Base-by-base conservation (phyloP, 2,113 vertebrate genomes). In the Cheilinus undulatus region DNA sequence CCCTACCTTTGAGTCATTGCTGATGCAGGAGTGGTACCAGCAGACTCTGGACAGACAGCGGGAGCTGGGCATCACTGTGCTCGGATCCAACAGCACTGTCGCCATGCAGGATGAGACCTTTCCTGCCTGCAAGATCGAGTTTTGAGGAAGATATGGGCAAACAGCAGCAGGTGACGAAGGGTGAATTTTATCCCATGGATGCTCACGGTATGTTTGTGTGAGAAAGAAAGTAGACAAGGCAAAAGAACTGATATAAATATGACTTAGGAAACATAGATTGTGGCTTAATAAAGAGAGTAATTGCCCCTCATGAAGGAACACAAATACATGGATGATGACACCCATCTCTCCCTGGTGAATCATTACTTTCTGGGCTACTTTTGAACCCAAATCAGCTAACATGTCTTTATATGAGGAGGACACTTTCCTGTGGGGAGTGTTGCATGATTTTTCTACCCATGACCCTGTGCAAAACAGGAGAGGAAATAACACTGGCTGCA, bases 51-150 rank as follows among this genome's bases (percentile, higher is more conserved):
- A 93, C 5, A 88, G 74, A 59, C 97, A 97, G 87, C 93, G 86
- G 82, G 94, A 94, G 15, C 83, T 97, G 73, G 94, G 93, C 45
- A 91, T 98, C 88, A 96, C 94, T 0, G 96, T 98, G 40, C 91
- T 98, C 82, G 97, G 96, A 62, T 97, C 95, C 69, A 96, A 95
- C 94, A 98, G 96, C 92, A 97, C 96, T 0, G 97, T 98, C 36
- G 96, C 96, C 69, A 98, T 97, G 96, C 96, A 98, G 89, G 97
- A 96, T 0, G 97, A 98, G 78, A 96, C 96, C 45, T 98, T 98
- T 85, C 97, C 96, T 0, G 97, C 97, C 58, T 98, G 97, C 93
- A 98, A 98, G 92, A 95, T 98, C 69, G 97, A 97, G 89, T 97
- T 98, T 90, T 97, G 90, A 93, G 56, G 30, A 40, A 52, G 34